Base-by-base conservation (phyloP, 2,888 invertebrate genomes). In the Drosophila cognata region DNA sequence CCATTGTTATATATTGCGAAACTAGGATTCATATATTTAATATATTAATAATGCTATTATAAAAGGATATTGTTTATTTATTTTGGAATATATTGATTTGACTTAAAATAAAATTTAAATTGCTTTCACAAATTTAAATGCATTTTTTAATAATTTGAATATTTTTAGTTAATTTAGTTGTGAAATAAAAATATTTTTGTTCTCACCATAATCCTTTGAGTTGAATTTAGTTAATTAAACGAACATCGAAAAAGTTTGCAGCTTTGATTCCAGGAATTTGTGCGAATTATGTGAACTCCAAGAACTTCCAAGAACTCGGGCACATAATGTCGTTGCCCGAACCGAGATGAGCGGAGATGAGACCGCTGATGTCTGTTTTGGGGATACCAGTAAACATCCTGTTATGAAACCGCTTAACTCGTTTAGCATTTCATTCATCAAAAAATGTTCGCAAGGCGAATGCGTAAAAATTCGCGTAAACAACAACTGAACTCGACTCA, bases 391-490 rank as follows among this genome's bases (percentile, higher is more conserved):
- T 70, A 78, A 80, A 74, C 82, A 88, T 88, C 88, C 88, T 84
- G 87, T 84, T 84, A 71, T 82, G 78, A 65, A 71, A 70, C 60
- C 59, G 60, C 68, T 72, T 70, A 83, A 81, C 86, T 75, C 74
- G 81, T 86, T 84, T 86, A 43, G 52, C 61, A 16, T 33, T 70
- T 67, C 80, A 81, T 77, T 77, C 70, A 77, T 72, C 57, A 69
- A 28, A 28, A 33, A 10, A 43, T 21, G 25, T 16, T 16, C 7
- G 38, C 35, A 61, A 58, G 61, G 73, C 61, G 76, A 75, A 88
- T 85, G 85, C 85, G 85, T 85, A 85, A 79, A 71, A 79, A 57
- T 82, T 85, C 85, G 87, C 88, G 84, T 87, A 82, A 82, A 81
- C 70, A 84, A 81, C 70, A 82, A 67, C 51, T 36, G 16, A 21